phyloP scores from a whole-genome alignment of 1,140 invertebrate genomes.

The Brachionus calyciflorus region DNA sequence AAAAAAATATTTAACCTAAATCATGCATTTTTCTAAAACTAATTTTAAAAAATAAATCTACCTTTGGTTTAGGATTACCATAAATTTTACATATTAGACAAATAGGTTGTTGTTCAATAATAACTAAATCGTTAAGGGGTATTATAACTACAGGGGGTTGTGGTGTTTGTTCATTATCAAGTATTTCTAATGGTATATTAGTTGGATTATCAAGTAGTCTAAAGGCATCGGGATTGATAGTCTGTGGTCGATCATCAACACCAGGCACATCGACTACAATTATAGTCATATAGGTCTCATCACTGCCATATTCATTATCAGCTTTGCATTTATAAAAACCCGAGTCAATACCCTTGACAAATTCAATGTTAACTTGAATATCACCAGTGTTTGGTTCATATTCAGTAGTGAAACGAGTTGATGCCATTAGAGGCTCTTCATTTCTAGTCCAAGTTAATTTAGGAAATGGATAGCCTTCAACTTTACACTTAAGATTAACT shows the following conservation, averaged over 20 bases:
- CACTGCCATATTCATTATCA: conserved; percentile 54
- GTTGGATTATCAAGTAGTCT: not conserved
- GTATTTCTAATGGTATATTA: not conserved
- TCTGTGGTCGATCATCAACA: conserved; percentile 15
- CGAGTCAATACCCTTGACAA: conserved; percentile 75
- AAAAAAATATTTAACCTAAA: conserved; percentile 55
- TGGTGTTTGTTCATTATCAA: not conserved
- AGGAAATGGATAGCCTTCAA: conserved; percentile 41
- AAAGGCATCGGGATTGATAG: conserved; percentile 48
- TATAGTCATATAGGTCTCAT: conserved; percentile 15
- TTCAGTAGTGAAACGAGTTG: conserved; percentile 63
- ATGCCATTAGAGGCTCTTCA: conserved; percentile 48
- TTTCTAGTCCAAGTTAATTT: conserved; percentile 48
- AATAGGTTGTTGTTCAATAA: conserved; percentile 59
- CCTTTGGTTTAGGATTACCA: conserved; percentile 70
- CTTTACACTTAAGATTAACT: conserved; percentile 15
- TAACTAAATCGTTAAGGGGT: conserved; percentile 48
- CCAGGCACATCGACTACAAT: conserved; percentile 17
- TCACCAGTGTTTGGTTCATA: conserved; percentile 72
- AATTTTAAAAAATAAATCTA: conserved; percentile 55
- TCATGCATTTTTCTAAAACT: conserved; percentile 62
- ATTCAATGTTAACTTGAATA: conserved; percentile 22
- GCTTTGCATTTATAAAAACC: conserved; percentile 65
- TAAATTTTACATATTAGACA: conserved; percentile 75
- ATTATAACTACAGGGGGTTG: conserved; percentile 29